A percentile compares a stretch with the other conserved stretches of the same genome.
Evolutionary conservation across 92 coral and sea anemone genomes (phyloP).

Genomic region (Siderastrea siderea): DNA sequence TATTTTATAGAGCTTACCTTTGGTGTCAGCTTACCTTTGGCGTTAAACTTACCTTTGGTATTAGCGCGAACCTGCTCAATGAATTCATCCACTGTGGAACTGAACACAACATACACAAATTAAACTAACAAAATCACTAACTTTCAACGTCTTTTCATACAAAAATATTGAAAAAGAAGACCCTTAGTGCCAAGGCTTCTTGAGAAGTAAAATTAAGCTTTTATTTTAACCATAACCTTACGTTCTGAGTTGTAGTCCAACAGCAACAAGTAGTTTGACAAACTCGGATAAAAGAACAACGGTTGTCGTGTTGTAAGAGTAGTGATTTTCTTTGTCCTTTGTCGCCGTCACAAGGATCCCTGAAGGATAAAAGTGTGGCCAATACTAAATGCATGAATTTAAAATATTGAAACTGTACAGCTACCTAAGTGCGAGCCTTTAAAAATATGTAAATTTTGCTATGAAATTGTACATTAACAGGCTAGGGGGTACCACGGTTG

Average conservation of each 20-base stretch:
- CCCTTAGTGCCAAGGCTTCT: neutral
- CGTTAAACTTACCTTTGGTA: slow-evolving; percentile 15
- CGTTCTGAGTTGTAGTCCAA: slow-evolving; percentile 88
- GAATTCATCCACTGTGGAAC: slow-evolving; percentile 37
- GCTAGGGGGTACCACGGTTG: too few relatives aligned
- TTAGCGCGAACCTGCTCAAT: slow-evolving; percentile 26
- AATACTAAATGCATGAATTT: neutral
- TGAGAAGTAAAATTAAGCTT: neutral
- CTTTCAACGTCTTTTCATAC: neutral
- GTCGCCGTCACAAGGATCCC: slow-evolving; percentile 97
- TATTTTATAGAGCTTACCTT: too few relatives aligned
- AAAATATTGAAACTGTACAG: neutral
- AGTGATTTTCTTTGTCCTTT: slow-evolving; percentile 78
- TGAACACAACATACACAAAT: neutral
- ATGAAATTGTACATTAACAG: neutral
- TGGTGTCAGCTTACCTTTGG: neutral
- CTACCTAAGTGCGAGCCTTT: neutral
- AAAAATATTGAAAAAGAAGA: neutral
- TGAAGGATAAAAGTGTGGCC: slow-evolving; percentile 15
- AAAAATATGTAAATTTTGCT: too few relatives aligned
- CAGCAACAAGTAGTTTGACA: slow-evolving; percentile 84
- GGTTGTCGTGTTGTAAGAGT: slow-evolving; percentile 90
- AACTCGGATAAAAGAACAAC: slow-evolving; percentile 92
- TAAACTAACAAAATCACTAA: neutral
- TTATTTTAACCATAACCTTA: slow-evolving; percentile 48